phyloP scores from a whole-genome alignment of 1,140 invertebrate genomes.

The Sesamia nonagrioides region DNA sequence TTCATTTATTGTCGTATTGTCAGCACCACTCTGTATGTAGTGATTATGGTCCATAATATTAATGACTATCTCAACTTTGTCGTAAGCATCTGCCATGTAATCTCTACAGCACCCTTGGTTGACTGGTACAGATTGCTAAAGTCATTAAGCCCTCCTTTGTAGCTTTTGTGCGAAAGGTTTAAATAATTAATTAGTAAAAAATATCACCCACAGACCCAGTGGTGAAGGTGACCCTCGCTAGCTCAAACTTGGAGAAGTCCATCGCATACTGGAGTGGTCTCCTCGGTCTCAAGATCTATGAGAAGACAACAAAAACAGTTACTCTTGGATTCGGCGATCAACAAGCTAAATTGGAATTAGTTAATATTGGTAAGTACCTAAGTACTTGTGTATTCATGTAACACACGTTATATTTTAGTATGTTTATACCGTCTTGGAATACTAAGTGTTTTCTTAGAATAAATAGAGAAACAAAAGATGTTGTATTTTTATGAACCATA shows the following conservation, averaged over 20 bases:
- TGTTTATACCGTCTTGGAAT: background rate
- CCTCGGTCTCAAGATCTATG: slow-evolving; percentile 92
- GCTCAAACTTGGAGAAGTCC: slow-evolving; percentile 93
- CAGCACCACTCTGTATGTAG: no score
- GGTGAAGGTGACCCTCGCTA: slow-evolving; percentile 93
- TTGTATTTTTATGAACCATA: background rate
- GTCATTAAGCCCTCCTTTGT: no score
- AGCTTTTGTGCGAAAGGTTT: no score
- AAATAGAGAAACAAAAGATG: background rate
- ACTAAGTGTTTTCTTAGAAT: background rate
- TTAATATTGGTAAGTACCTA: slow-evolving; percentile 89
- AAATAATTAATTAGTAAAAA: slow-evolving; percentile 38
- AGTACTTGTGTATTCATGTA: background rate
- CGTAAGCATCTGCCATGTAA: no score
- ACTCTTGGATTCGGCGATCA: slow-evolving; percentile 91
- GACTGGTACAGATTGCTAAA: no score
- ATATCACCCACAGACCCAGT: slow-evolving; percentile 91
- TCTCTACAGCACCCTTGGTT: no score
- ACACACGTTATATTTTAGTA: background rate
- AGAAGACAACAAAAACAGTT: slow-evolving; percentile 88
- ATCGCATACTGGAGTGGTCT: slow-evolving; percentile 95
- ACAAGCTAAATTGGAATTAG: slow-evolving; percentile 93
- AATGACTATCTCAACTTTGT: no score
- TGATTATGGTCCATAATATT: no score
- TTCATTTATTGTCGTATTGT: no score